These are phyloP conservation scores for Cassiopea xamachana DNA, from an alignment of 30 jellyfish, hydroid and myxozoan species.

Conservation along the genomic window DNA sequence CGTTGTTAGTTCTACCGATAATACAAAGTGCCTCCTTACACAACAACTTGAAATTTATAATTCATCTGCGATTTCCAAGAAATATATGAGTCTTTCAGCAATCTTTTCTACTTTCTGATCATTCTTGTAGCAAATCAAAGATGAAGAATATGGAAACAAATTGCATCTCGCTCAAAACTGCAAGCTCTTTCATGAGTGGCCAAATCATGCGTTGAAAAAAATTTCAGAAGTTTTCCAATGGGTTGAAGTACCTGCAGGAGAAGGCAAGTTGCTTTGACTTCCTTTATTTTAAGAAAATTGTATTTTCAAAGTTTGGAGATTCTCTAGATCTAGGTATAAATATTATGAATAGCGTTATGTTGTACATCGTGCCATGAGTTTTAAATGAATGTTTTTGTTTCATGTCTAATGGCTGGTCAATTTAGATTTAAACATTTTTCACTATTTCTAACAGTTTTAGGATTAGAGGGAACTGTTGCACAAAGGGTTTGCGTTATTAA, in stretches of 20 bases:
- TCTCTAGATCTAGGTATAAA: neutral
- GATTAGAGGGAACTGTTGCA: slow-evolving; percentile 27
- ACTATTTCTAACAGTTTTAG: neutral
- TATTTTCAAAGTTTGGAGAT: neutral
- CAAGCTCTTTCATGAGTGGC: slow-evolving; percentile 60
- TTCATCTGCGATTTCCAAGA: too few species aligned
- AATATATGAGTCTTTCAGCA: too few species aligned
- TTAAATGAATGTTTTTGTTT: too few species aligned
- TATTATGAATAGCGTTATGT: too few species aligned
- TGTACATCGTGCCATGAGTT: too few species aligned
- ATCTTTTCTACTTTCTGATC: too few species aligned
- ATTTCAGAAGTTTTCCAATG: slow-evolving; percentile 46
- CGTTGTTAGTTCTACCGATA: too few species aligned
- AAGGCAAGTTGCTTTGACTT: slow-evolving; percentile 14
- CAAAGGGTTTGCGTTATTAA: slow-evolving; percentile 29
- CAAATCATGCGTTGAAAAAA: slow-evolving; percentile 27
- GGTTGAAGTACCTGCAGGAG: slow-evolving; percentile 59
- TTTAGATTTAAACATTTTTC: neutral
- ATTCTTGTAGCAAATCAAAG: slow-evolving; percentile 46
- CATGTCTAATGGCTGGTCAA: too few species aligned
- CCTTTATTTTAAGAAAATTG: neutral
- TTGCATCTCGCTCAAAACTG: slow-evolving; percentile 70
- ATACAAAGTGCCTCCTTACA: too few species aligned
- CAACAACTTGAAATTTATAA: too few species aligned
- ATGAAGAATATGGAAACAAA: slow-evolving; percentile 51